These are phyloP conservation scores for Dromius quadrimaculatus DNA, from an alignment of 2,888 invertebrate genomes.

Conservation along the genomic window DNA sequence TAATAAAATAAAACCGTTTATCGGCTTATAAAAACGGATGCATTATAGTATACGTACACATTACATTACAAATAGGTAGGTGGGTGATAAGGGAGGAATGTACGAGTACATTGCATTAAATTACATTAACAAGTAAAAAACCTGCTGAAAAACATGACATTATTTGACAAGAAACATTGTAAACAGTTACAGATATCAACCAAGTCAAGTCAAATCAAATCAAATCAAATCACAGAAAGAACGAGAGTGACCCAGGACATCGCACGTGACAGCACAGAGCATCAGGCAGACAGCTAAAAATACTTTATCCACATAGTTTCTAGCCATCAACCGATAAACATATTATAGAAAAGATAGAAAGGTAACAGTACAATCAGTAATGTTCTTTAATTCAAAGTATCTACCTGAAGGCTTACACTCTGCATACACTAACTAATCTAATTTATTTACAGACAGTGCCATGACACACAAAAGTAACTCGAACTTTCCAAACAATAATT, in stretches of 20 bases:
- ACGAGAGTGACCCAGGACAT: slow-evolving; percentile 51
- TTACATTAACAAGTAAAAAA: slow-evolving; percentile 37
- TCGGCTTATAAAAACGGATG: slow-evolving; percentile 38
- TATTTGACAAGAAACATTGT: slow-evolving; percentile 46
- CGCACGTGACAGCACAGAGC: slow-evolving; percentile 52
- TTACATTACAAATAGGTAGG: slow-evolving; percentile 48
- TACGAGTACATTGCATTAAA: slow-evolving; percentile 40
- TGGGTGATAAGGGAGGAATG: slow-evolving; percentile 21
- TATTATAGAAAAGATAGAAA: slow-evolving; percentile 9
- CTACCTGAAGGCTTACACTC: slow-evolving; percentile 49
- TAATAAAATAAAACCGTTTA: neutral
- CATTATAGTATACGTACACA: slow-evolving; percentile 40
- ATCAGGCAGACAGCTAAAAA: slow-evolving; percentile 52
- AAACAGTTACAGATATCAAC: slow-evolving; percentile 36
- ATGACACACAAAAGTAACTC: slow-evolving; percentile 53
- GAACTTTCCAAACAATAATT: slow-evolving; percentile 50
- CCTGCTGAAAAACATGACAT: slow-evolving; percentile 50
- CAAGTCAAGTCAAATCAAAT: slow-evolving; percentile 43
- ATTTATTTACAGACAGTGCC: slow-evolving; percentile 49
- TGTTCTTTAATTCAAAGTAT: slow-evolving; percentile 39
- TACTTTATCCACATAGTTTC: slow-evolving; percentile 46
- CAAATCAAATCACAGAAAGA: slow-evolving; percentile 51
- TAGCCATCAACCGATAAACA: slow-evolving; percentile 46
- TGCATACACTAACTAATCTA: slow-evolving; percentile 50
- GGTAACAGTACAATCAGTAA: slow-evolving; percentile 27